A percentile compares a stretch with the other conserved stretches of the same genome.
phyloP scores from a whole-genome alignment of 2,888 invertebrate species.

The Acanthoscelides obtectus region DNA sequence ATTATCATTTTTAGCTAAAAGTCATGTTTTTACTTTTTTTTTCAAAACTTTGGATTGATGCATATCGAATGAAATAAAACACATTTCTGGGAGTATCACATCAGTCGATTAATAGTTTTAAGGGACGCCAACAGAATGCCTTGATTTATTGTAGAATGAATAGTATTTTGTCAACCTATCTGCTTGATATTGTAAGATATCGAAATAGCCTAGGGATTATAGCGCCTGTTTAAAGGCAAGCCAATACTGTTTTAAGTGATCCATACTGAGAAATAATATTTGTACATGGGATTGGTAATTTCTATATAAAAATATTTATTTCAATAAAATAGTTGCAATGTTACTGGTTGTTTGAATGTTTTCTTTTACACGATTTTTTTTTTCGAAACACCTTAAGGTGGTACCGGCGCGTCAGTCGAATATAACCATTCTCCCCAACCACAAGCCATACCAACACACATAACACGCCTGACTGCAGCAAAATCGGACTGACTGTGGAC shows the following conservation, averaged over 20 bases:
- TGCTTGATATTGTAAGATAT: constrained; percentile 12
- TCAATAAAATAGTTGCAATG: background rate
- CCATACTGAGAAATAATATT: background rate
- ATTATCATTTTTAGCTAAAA: background rate
- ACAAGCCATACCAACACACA: no score
- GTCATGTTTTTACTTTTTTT: background rate
- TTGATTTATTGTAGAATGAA: constrained; percentile 15
- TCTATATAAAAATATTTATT: background rate
- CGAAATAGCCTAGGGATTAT: background rate
- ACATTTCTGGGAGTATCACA: background rate
- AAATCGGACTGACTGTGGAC: no score
- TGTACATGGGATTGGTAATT: background rate
- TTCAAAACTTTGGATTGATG: background rate
- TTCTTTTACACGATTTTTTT: no score
- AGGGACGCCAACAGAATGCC: constrained; percentile 13
- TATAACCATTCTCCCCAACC: no score
- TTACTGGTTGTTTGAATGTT: no score
- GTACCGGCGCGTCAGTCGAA: no score
- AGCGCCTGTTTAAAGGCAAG: background rate
- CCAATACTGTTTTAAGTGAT: background rate
- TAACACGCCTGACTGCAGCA: no score
- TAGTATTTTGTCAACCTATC: constrained; percentile 8
- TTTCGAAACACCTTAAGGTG: no score
- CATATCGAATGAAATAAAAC: background rate
- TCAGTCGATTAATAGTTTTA: background rate